Conservation (phyloP, 2,888 invertebrate species). For the Scaptomyza reducta region DNA sequence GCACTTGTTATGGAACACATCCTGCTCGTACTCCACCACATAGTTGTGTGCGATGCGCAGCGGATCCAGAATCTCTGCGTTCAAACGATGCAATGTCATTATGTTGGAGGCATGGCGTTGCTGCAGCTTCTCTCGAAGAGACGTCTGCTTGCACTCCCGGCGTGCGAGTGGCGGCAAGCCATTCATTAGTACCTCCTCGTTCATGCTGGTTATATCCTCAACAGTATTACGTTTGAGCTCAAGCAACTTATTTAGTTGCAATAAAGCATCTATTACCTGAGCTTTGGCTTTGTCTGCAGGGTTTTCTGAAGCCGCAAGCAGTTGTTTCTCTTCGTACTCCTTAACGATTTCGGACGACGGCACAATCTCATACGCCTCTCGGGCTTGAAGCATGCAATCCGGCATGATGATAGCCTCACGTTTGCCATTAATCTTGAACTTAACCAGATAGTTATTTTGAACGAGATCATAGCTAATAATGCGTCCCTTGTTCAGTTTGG, state of each 20-base stretch:
- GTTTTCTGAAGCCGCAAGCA: not conserved
- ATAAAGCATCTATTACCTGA: conserved; percentile 37
- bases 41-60: conserved; percentile 37
- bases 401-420: conserved; percentile 12
- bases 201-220: conserved; percentile 41
- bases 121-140: conserved; percentile 43
- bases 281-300: not conserved
- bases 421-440: conserved; percentile 29
- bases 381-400: conserved; percentile 33
- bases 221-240: conserved; percentile 38
- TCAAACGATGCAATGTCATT: conserved; percentile 45
- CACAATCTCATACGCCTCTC: conserved; percentile 19
- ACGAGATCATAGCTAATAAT: conserved; percentile 30
- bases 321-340: not conserved
- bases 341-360: conserved; percentile 28
- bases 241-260: conserved; percentile 38
- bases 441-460: conserved; percentile 41
- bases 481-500: conserved; percentile 37
- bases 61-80: conserved; percentile 42
- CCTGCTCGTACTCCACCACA: conserved; percentile 26
- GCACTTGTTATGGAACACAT: conserved; percentile 3
- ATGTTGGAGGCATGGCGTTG: conserved; percentile 39
- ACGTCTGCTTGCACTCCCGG: conserved; percentile 38
- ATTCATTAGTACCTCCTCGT: conserved; percentile 33
- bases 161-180: conserved; percentile 13